A percentile compares a stretch with the other conserved stretches of the same genome.
Conservation (phyloP, 2,797 vertebrate genomes). For the Coregonus ussuriensis region DNA sequence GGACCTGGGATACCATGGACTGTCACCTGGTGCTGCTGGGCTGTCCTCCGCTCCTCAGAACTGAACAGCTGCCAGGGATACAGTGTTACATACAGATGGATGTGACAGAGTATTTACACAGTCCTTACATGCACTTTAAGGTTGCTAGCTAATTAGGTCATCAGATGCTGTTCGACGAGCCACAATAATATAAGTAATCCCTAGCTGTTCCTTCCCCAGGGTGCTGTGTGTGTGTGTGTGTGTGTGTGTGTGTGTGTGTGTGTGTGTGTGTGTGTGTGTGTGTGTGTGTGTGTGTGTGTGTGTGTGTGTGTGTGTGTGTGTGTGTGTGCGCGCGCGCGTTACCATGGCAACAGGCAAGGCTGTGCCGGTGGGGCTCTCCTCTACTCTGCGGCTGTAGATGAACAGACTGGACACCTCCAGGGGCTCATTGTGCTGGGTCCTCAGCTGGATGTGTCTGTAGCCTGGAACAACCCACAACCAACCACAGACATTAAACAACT, state of each 20-base stretch:
- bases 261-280: conserved; percentile 17
- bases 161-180: neutral
- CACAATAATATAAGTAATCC: neutral
- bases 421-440: conserved; percentile 91
- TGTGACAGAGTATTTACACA: conserved; percentile 9
- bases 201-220: neutral
- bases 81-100: neutral
- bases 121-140: conserved; percentile 17
- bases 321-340: conserved; percentile 41
- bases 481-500: neutral
- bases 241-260: no score
- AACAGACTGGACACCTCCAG: conserved; percentile 95
- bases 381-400: conserved; percentile 90
- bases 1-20: conserved; percentile 88
- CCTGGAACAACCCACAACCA: conserved; percentile 71
- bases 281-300: neutral
- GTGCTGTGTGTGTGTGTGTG: neutral
- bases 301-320: no score
- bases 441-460: conserved; percentile 92
- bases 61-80: conserved; percentile 81
- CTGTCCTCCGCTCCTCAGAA: conserved; percentile 78
- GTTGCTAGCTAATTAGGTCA: neutral
- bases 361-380: conserved; percentile 83
- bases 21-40: conserved; percentile 80
- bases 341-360: conserved; percentile 81